phyloP scores from a whole-genome alignment of 2,888 invertebrate species.

The Pammene fasciana region DNA sequence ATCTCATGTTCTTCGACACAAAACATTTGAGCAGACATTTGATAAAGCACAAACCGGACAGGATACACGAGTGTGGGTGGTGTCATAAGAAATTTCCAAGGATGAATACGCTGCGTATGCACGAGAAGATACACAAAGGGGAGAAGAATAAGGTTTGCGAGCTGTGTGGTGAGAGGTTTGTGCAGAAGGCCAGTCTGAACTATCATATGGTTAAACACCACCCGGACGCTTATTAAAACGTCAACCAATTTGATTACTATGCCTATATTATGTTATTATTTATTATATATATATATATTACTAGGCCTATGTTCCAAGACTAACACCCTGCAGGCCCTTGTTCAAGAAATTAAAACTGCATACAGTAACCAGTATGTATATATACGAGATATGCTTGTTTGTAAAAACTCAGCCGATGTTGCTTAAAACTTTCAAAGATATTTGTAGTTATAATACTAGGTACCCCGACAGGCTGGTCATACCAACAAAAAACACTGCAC shows the following conservation, averaged over 20 bases:
- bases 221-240: slow-evolving; percentile 33
- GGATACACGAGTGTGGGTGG: slow-evolving; percentile 32
- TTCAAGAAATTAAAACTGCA: too few species aligned
- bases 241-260: not conserved
- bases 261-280: too few species aligned
- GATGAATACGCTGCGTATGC: slow-evolving; percentile 19
- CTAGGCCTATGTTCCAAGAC: too few species aligned
- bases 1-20: slow-evolving; percentile 9
- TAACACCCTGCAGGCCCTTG: too few species aligned
- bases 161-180: slow-evolving; percentile 38
- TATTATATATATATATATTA: too few species aligned
- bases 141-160: slow-evolving; percentile 41
- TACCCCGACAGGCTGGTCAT: too few species aligned
- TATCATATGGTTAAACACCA: slow-evolving; percentile 44
- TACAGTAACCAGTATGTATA: too few species aligned
- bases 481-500: too few species aligned
- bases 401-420: too few species aligned
- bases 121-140: slow-evolving; percentile 42
- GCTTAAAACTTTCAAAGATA: too few species aligned
- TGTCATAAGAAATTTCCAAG: slow-evolving; percentile 40
- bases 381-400: too few species aligned
- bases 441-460: too few species aligned
- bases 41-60: slow-evolving; percentile 29
- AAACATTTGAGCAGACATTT: slow-evolving; percentile 17
- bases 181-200: slow-evolving; percentile 45